Evolutionary conservation across 1,140 invertebrate genomes (phyloP).

Genomic region (Monochamus saltuarius): DNA sequence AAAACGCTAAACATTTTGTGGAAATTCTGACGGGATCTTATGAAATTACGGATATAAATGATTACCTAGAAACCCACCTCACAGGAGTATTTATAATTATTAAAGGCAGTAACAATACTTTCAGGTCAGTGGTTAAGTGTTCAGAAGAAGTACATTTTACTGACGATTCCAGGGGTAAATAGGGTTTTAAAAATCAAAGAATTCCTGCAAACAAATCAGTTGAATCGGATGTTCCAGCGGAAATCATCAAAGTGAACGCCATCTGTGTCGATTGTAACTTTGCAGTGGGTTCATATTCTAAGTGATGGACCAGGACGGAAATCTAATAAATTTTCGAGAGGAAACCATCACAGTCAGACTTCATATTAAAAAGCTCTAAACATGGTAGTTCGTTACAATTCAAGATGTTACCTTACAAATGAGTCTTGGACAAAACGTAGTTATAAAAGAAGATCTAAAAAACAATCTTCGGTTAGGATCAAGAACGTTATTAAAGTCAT

Average conservation of each 20-base stretch:
- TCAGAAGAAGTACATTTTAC: background rate
- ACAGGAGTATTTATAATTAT: no score
- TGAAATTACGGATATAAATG: constrained; percentile 6
- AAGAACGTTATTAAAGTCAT: constrained; percentile 11
- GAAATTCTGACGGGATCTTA: constrained; percentile 10
- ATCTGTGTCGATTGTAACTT: background rate
- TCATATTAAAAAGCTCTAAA: constrained; percentile 17
- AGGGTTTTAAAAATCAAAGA: background rate
- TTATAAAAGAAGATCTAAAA: no score
- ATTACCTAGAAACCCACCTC: background rate
- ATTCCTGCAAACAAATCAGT: background rate
- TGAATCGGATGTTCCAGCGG: constrained; percentile 4
- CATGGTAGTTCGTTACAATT: no score
- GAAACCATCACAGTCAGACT: constrained; percentile 20
- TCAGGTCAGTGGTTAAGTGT: no score
- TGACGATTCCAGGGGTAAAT: background rate
- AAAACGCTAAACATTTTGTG: constrained; percentile 29
- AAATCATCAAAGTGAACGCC: background rate
- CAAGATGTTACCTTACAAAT: no score
- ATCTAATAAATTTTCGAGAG: constrained; percentile 11
- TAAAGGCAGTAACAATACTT: no score
- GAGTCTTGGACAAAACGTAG: no score
- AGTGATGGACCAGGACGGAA: constrained; percentile 10
- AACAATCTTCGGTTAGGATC: no score
- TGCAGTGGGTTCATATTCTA: background rate